A percentile compares a stretch with the other conserved stretches of the same genome.
These are phyloP conservation scores for Ostrea edulis DNA, from an alignment of 1,140 invertebrate species.

Conservation along the genomic window DNA sequence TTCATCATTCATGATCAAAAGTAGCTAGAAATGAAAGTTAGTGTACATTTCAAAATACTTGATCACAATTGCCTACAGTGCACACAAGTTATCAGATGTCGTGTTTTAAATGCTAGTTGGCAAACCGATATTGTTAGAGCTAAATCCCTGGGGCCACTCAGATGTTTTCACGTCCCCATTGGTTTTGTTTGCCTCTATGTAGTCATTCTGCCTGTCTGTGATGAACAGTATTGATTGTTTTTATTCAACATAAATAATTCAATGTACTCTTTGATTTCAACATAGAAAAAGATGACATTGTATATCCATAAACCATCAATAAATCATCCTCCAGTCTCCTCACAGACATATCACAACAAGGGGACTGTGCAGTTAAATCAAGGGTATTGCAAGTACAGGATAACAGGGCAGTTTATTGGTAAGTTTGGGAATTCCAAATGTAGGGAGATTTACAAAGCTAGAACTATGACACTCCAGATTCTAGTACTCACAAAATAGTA, in stretches of 20 bases:
- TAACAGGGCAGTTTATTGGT: neutral
- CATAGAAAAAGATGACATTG: neutral
- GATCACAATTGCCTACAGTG: too few relatives aligned
- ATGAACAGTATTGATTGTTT: slow-evolving; percentile 13
- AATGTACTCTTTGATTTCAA: slow-evolving; percentile 20
- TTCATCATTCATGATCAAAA: too few relatives aligned
- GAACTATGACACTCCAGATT: too few relatives aligned
- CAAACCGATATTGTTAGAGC: neutral
- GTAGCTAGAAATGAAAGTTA: too few relatives aligned
- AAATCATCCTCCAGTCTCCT: neutral
- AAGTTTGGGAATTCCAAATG: neutral
- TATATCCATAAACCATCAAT: neutral
- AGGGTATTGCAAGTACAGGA: neutral
- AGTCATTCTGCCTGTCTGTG: neutral
- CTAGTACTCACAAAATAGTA: too few relatives aligned
- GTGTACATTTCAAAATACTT: too few relatives aligned
- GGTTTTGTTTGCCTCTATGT: neutral
- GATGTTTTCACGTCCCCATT: neutral
- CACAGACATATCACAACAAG: neutral
- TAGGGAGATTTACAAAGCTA: too few relatives aligned
- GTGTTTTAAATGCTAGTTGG: neutral
- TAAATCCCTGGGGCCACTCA: neutral
- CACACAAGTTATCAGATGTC: neutral
- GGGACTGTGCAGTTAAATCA: neutral
- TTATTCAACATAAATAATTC: slow-evolving; percentile 7